Conservation (phyloP, 1,140 invertebrate species). For the Mamestra configurata region DNA sequence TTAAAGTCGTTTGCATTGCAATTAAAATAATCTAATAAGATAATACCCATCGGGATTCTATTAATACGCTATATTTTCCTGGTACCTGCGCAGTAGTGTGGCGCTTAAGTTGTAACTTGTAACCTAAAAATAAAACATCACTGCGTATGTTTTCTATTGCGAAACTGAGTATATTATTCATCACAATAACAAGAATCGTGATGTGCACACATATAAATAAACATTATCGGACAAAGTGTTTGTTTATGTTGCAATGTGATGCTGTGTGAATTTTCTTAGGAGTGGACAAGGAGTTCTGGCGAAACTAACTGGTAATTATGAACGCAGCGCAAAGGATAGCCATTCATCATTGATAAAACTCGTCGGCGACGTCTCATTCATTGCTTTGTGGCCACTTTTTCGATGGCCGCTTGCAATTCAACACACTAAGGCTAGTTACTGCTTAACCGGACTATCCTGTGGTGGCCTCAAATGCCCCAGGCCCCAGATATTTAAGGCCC, state of each 20-base stretch:
- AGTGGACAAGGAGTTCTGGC: constrained; percentile 2
- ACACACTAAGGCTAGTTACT: too few species aligned
- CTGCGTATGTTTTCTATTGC: background rate
- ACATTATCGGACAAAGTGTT: constrained; percentile 13
- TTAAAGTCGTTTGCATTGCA: constrained; percentile 26
- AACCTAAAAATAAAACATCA: constrained; percentile 26
- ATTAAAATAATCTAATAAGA: constrained; percentile 29
- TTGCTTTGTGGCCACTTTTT: constrained; percentile 50
- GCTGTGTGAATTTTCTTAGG: constrained; percentile 21
- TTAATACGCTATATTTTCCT: constrained; percentile 9
- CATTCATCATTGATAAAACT: constrained; percentile 80
- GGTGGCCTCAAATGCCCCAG: too few species aligned
- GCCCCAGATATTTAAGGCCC: too few species aligned
- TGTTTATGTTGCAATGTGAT: background rate
- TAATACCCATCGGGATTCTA: background rate
- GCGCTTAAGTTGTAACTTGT: background rate
- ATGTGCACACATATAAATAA: constrained; percentile 36
- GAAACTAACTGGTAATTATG: constrained; percentile 48
- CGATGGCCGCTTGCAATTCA: too few species aligned
- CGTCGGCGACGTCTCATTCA: constrained; percentile 73
- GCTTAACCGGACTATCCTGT: too few species aligned
- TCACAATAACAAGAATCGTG: constrained; percentile 35
- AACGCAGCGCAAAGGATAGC: constrained; percentile 26
- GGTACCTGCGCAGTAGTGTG: background rate
- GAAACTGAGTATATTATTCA: constrained; percentile 33